Evolutionary conservation across 1,140 invertebrate species (phyloP).

Genomic region (Lucilia sericata): DNA sequence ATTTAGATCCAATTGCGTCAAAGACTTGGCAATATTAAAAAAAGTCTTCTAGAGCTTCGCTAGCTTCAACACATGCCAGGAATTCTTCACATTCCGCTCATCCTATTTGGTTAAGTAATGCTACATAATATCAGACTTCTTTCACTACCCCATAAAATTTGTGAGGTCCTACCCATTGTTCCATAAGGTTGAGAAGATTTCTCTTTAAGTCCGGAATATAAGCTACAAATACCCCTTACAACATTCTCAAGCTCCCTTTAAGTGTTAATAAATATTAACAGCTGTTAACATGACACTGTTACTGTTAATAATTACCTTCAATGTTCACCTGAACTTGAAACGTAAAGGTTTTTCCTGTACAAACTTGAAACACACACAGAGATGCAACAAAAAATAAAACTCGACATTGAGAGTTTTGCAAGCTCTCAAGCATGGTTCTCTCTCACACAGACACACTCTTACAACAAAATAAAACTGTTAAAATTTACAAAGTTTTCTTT

Average conservation of each 20-base stretch:
- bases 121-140: no score
- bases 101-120: no score
- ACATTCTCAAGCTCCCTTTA: neutral
- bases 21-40: no score
- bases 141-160: no score
- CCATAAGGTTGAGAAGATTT: no score
- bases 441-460: neutral
- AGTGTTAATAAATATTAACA: neutral
- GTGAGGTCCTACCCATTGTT: no score
- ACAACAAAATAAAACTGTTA: neutral
- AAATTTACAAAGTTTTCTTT: neutral
- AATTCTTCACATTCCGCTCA: no score
- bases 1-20: no score
- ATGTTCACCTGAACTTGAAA: conserved; percentile 35
- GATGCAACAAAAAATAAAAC: neutral
- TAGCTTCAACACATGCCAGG: no score
- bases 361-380: neutral
- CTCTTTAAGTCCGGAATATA: no score
- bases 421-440: neutral
- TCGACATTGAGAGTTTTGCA: neutral
- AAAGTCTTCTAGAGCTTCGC: no score
- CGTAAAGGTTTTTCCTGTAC: neutral
- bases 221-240: no score
- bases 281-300: conserved; percentile 1
- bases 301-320: neutral